phyloP scores from a whole-genome alignment of 2,797 vertebrate genomes.

The Phrynocephalus vlangalii region DNA sequence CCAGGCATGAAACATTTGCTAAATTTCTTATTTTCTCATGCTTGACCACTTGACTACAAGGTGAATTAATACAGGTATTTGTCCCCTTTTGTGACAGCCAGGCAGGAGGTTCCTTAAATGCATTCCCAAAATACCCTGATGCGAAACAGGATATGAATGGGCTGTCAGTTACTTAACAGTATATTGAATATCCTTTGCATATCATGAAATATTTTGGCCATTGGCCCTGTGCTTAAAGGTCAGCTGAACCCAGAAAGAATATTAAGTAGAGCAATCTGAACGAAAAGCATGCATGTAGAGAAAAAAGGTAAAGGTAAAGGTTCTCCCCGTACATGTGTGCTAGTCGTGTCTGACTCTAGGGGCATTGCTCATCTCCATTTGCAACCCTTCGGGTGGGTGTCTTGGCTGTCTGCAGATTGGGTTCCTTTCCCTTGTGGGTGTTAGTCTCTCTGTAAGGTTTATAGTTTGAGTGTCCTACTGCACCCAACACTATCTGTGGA shows the following conservation, averaged over 20 bases:
- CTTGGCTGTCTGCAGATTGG: too few species aligned
- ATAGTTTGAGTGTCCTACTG: too few species aligned
- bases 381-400: too few species aligned
- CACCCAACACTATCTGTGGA: too few species aligned
- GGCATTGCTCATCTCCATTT: too few species aligned
- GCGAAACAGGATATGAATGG: background rate
- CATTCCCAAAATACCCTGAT: slow-evolving; percentile 19
- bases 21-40: slow-evolving; percentile 1
- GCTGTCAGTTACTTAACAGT: background rate
- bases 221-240: background rate
- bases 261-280: too few species aligned
- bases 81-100: slow-evolving; percentile 7
- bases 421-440: too few species aligned
- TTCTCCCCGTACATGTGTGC: too few species aligned
- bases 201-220: background rate
- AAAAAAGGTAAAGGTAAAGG: too few species aligned
- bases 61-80: background rate
- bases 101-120: background rate
- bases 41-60: background rate
- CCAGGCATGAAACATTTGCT: background rate
- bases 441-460: too few species aligned
- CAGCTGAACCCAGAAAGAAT: background rate
- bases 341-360: too few species aligned
- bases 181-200: background rate
- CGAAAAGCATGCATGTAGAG: too few species aligned